Evolutionary conservation across 2,888 invertebrate species (phyloP).

Genomic region (Keiferia lycopersicella): DNA sequence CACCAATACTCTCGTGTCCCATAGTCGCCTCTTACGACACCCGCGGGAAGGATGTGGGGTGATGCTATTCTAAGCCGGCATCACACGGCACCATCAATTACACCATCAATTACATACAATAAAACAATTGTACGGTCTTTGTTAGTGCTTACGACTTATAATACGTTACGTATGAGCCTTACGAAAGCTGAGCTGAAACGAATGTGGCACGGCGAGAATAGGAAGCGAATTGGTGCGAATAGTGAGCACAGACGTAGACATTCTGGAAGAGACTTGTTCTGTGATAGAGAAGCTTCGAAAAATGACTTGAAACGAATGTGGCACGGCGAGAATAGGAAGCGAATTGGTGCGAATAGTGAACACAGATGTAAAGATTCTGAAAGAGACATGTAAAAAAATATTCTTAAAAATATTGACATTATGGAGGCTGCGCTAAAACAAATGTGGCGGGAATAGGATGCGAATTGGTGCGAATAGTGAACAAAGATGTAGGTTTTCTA

Average conservation of each 20-base stretch:
- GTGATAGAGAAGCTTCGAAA: background rate
- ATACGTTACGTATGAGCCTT: conserved; percentile 58
- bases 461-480: conserved; percentile 38
- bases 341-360: conserved; percentile 37
- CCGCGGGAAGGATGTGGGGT: no score
- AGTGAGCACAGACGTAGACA: conserved; percentile 31
- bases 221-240: conserved; percentile 52
- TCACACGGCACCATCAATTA: no score
- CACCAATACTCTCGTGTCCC: no score
- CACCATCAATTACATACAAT: conserved; percentile 8
- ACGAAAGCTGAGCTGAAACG: conserved; percentile 69
- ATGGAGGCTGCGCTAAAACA: background rate
- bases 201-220: conserved; percentile 64
- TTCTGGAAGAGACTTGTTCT: background rate
- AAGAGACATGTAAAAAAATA: background rate
- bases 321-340: conserved; percentile 64
- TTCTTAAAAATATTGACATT: background rate
- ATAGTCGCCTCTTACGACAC: no score
- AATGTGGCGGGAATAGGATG: conserved; percentile 66
- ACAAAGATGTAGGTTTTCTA: conserved; percentile 29
- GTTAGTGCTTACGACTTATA: conserved; percentile 48
- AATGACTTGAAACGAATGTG: conserved; percentile 64
- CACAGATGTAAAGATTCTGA: conserved; percentile 28
- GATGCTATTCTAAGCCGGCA: no score
- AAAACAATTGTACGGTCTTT: conserved; percentile 3